A percentile compares a stretch with the other conserved stretches of the same genome.
These are phyloP conservation scores for Cladopsammia gracilis DNA, from an alignment of 64 coral and sea anemone genomes.

Conservation along the genomic window DNA sequence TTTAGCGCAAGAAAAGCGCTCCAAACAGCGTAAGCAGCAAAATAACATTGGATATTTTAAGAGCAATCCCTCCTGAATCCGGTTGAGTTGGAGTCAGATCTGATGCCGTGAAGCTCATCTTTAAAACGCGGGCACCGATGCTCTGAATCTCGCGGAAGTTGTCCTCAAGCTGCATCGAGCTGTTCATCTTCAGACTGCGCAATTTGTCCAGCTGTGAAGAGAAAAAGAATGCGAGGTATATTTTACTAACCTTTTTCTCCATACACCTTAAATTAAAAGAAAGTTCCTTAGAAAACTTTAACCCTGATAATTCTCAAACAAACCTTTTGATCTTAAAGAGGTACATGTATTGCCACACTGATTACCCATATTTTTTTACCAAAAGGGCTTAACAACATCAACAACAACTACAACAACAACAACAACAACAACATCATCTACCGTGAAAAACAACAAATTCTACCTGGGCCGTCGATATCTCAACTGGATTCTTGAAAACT, in stretches of 20 bases:
- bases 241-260: too few relatives aligned
- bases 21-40: neutral
- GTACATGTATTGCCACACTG: too few relatives aligned
- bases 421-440: too few relatives aligned
- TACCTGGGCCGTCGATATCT: slow-evolving; percentile 78
- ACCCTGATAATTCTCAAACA: too few relatives aligned
- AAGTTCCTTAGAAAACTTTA: too few relatives aligned
- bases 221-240: neutral
- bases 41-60: neutral
- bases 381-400: too few relatives aligned
- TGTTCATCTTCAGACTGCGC: slow-evolving; percentile 48
- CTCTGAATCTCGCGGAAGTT: slow-evolving; percentile 50
- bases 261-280: neutral
- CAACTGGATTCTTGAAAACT: slow-evolving; percentile 46
- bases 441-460: too few relatives aligned
- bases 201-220: slow-evolving; percentile 44
- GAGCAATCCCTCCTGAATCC: neutral
- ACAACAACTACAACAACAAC: too few relatives aligned
- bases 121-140: neutral
- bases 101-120: neutral
- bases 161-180: neutral
- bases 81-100: neutral
- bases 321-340: too few relatives aligned
- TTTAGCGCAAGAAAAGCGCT: neutral
- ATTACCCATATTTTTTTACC: too few relatives aligned